These are phyloP conservation scores for Brachirus orientalis DNA, from an alignment of 2,113 vertebrate genomes.

Conservation along the genomic window DNA sequence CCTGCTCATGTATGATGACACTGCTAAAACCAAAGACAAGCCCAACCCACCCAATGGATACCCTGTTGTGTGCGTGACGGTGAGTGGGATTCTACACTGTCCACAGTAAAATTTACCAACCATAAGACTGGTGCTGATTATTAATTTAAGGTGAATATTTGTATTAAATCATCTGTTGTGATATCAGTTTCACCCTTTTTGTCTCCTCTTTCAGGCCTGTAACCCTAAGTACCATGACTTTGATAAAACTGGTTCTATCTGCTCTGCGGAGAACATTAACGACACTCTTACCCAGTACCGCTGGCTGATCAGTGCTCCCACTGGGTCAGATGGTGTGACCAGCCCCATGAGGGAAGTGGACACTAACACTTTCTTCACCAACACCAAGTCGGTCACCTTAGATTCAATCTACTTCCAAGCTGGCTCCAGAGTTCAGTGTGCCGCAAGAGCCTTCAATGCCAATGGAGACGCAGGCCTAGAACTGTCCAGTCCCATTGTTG, in stretches of 20 bases:
- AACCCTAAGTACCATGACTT: slow-evolving; percentile 88
- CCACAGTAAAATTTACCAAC: no score
- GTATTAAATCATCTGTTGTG: not conserved
- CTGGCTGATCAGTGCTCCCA: slow-evolving; percentile 86
- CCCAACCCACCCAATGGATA: slow-evolving; percentile 80
- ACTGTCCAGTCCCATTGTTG: slow-evolving; percentile 81
- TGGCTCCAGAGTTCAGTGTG: slow-evolving; percentile 85
- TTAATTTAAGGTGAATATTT: not conserved
- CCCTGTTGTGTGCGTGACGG: slow-evolving; percentile 84
- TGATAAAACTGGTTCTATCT: slow-evolving; percentile 88
- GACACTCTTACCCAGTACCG: slow-evolving; percentile 86
- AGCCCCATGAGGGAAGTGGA: slow-evolving; percentile 87
- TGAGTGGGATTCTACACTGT: slow-evolving; percentile 36
- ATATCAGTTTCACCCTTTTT: not conserved
- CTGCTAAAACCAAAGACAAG: slow-evolving; percentile 74
- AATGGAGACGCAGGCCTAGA: slow-evolving; percentile 86
- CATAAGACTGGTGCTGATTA: not conserved
- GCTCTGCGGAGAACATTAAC: slow-evolving; percentile 84
- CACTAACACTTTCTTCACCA: slow-evolving; percentile 87
- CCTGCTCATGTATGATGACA: slow-evolving; percentile 82
- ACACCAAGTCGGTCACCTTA: slow-evolving; percentile 85
- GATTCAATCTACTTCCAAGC: slow-evolving; percentile 88
- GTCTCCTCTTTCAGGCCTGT: slow-evolving; percentile 75
- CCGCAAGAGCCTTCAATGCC: slow-evolving; percentile 82
- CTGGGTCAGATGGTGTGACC: slow-evolving; percentile 84